Base-by-base conservation (phyloP, 2,888 invertebrate species). In the Drosophila stalkeri region DNA sequence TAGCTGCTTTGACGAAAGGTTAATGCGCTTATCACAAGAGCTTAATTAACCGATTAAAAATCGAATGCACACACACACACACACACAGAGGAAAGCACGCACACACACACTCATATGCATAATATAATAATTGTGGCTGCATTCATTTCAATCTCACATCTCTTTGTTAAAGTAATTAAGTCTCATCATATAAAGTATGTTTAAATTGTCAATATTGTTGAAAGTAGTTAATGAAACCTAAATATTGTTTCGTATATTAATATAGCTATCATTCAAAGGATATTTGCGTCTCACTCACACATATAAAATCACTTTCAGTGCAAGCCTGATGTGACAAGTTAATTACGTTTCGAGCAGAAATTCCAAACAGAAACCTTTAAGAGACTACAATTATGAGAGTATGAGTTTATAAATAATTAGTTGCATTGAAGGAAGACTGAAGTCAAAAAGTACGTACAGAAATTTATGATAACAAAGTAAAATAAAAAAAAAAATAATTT, bases 11-110 rank as follows among this genome's bases (percentile, higher is more conserved):
- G 46, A 44, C 77, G 63, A 65, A 51, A 71, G 80, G 63, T 71
- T 80, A 76, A 80, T 80, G 72, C 65, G 80, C 77, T 77, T 71
- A 77, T 61, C 77, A 54, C 65, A 61, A 64, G 57, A 51, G 77
- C 80, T 77, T 77, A 64, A 77, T 77, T 71, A 71, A 77, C 55
- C 76, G 44, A 80, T 80, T 77, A 65, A 63, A 68, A 57, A 51
- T 51, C 43, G 37, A 54, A 16, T 51, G 18, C 57, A 23, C 9
- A 61, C 54, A 18, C 5, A 39, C 18, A 61, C 20, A 23, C 44
- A 20, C 52, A 12, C 6, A 56, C 52, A 18, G 11, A 41, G 20
- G 59, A 23, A 39, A 35, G 33, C n/a, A 11, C 46, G 12, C 2
- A 3, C 44, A 44, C 8, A 44, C 12, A 8, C 11, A 20, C 8